Conservation (phyloP, 2,797 vertebrate genomes). For the Pseudopleuronectes americanus region DNA sequence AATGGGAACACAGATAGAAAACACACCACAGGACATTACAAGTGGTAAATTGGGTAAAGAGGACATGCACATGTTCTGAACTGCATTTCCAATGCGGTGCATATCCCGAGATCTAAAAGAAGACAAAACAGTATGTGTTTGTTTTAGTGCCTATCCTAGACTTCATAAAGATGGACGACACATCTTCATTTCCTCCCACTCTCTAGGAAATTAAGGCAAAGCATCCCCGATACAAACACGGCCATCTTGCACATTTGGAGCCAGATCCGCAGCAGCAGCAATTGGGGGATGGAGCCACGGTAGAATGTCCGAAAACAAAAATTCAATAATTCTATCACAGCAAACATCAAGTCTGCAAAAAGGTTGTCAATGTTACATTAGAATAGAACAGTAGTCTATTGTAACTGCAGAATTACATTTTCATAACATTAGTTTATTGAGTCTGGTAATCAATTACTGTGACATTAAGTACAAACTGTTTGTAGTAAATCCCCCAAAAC, state of each 20-base stretch:
- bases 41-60: constrained; percentile 8
- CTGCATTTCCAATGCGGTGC: neutral
- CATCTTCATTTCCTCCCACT: no score
- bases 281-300: no score
- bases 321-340: no score
- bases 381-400: neutral
- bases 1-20: constrained; percentile 29
- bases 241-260: no score
- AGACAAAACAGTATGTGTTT: neutral
- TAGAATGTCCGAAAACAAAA: no score
- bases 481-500: neutral
- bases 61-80: neutral
- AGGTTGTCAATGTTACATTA: neutral
- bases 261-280: no score
- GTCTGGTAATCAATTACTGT: neutral
- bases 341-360: no score
- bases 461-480: neutral
- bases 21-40: constrained; percentile 25
- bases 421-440: neutral
- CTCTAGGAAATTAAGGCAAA: no score
- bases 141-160: neutral
- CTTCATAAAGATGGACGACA: neutral
- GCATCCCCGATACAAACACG: no score
- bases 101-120: neutral
- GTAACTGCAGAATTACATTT: neutral